A percentile compares a stretch with the other conserved stretches of the same genome.
Evolutionary conservation across 2,797 vertebrate species (phyloP).

Genomic region (Macropus fuliginosus): DNA sequence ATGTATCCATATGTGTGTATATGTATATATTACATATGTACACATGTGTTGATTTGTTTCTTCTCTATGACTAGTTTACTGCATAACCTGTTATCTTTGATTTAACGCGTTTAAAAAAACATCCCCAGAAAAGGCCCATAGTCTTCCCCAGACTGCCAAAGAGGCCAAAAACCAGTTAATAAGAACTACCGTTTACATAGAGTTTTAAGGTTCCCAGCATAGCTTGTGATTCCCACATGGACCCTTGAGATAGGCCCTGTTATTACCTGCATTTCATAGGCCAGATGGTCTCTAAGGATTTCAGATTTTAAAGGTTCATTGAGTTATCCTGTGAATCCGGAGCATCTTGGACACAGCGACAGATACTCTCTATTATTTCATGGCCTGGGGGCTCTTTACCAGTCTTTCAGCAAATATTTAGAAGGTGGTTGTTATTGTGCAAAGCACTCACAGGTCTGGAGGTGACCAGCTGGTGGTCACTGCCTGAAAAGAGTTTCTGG

Average conservation of each 20-base stretch:
- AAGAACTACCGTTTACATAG: not conserved
- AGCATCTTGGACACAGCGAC: not conserved
- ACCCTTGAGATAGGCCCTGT: not conserved
- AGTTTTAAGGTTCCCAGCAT: not conserved
- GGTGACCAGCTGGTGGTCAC: not conserved
- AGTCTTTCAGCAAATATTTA: not conserved
- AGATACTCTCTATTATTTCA: not conserved
- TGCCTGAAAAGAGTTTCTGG: not conserved
- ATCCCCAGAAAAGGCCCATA: not conserved
- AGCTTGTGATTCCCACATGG: not conserved
- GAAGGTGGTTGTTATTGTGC: not conserved
- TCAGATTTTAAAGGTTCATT: not conserved
- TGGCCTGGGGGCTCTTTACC: not conserved
- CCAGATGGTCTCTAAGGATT: not conserved
- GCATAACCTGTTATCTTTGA: not conserved
- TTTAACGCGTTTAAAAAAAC: not conserved
- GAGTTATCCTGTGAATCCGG: not conserved
- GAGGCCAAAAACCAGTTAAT: not conserved
- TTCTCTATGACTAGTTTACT: not conserved
- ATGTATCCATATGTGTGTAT: too few relatives aligned
- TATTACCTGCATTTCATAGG: not conserved
- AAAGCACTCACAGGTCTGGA: not conserved
- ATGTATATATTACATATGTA: not conserved
- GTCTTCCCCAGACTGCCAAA: not conserved
- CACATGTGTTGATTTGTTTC: not conserved